These are phyloP conservation scores for Platichthys flesus DNA, from an alignment of 2,113 vertebrate genomes.

Conservation along the genomic window DNA sequence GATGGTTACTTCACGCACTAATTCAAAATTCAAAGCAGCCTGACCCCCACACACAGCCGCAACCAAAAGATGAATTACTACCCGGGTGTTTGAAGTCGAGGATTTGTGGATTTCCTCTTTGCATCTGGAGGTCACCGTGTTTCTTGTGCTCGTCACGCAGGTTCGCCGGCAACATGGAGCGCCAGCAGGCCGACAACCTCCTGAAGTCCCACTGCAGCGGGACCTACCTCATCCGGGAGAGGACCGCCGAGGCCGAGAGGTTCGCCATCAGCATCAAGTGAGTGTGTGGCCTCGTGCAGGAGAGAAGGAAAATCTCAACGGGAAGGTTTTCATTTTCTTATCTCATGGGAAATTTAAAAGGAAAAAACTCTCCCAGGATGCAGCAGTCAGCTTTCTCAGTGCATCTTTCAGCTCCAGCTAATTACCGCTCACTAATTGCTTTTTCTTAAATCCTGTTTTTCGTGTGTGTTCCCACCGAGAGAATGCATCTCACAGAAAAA, in stretches of 20 bases:
- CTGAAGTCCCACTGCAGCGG: conserved; percentile 93
- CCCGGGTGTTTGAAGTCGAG: conserved; percentile 24
- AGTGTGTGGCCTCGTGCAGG: conserved; percentile 52
- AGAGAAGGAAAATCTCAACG: not conserved
- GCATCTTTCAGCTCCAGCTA: conserved; percentile 45
- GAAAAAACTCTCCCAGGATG: conserved; percentile 12
- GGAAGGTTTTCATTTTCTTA: conserved; percentile 25
- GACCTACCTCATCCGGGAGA: conserved; percentile 96
- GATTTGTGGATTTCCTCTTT: not conserved
- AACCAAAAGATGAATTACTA: conserved; percentile 39
- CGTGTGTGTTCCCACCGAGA: conserved; percentile 1
- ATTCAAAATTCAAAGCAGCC: too few species aligned
- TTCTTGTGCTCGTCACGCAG: conserved; percentile 67
- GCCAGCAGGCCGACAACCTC: conserved; percentile 96
- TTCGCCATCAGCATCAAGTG: conserved; percentile 99
- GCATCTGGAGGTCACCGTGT: conserved; percentile 23
- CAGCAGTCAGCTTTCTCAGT: conserved; percentile 33
- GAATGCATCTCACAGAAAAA: conserved; percentile 5
- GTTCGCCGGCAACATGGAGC: conserved; percentile 98
- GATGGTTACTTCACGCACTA: not conserved
- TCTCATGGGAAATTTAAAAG: conserved; percentile 21
- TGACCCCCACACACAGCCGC: too few species aligned
- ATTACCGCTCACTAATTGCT: conserved; percentile 63
- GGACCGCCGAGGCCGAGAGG: conserved; percentile 93
- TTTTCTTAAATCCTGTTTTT: conserved; percentile 28